These are phyloP conservation scores for Sciurus vulgaris DNA, from an alignment of 2,797 vertebrate genomes.

Conservation along the genomic window DNA sequence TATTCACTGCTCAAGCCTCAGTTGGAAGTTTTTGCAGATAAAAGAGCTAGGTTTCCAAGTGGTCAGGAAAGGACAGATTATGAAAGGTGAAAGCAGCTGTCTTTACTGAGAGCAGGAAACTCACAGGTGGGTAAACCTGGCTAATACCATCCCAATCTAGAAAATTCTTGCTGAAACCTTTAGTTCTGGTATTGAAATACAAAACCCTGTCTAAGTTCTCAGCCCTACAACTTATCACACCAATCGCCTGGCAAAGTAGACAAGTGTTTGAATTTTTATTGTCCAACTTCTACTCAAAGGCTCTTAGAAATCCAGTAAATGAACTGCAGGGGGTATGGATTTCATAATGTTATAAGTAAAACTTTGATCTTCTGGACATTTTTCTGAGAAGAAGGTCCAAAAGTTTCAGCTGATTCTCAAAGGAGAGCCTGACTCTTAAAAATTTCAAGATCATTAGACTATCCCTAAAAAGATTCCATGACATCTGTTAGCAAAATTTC, in stretches of 20 bases:
- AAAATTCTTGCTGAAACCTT: conserved; percentile 25
- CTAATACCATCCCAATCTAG: not conserved
- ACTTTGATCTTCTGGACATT: conserved; percentile 6
- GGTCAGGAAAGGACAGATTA: not conserved
- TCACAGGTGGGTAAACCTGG: not conserved
- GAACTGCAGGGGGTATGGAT: not conserved
- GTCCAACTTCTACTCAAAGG: not conserved
- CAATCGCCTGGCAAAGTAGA: not conserved
- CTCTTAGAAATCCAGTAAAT: not conserved
- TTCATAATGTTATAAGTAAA: conserved; percentile 24
- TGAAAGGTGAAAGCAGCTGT: not conserved
- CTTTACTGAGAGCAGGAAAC: not conserved
- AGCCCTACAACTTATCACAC: not conserved
- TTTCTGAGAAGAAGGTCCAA: conserved; percentile 31
- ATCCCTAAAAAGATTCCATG: not conserved
- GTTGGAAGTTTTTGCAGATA: not conserved
- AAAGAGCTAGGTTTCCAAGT: conserved; percentile 29
- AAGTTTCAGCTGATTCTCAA: conserved; percentile 46
- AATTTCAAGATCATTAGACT: conserved; percentile 56
- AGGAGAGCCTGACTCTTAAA: not conserved
- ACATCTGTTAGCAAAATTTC: conserved; percentile 31
- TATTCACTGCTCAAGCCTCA: not conserved
- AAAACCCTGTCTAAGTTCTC: conserved; percentile 12
- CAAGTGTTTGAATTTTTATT: not conserved
- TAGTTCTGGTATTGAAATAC: not conserved